Evolutionary conservation across 1,140 invertebrate species (phyloP).

Genomic region (Cecropterus lyciades): DNA sequence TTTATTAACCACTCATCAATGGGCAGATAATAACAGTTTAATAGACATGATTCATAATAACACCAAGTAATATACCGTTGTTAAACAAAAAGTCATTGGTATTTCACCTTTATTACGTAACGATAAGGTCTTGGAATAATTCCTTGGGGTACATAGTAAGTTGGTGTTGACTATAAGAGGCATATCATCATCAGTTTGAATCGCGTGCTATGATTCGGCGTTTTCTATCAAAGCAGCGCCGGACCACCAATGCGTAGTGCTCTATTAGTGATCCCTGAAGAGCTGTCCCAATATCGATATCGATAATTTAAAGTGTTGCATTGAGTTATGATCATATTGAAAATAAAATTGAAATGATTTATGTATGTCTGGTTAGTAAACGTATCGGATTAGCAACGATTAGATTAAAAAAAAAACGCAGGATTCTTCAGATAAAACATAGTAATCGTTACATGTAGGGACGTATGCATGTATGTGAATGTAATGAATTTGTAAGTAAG

Average conservation of each 20-base stretch:
- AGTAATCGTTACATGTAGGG: too few species aligned
- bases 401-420: too few species aligned
- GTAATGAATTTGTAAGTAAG: too few species aligned
- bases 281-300: slow-evolving; percentile 5
- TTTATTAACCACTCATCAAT: slow-evolving; percentile 78
- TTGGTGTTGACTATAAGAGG: slow-evolving; percentile 61
- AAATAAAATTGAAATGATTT: too few species aligned
- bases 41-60: slow-evolving; percentile 74
- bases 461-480: too few species aligned
- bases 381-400: too few species aligned
- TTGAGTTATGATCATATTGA: too few species aligned
- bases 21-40: slow-evolving; percentile 76
- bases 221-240: slow-evolving; percentile 71
- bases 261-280: slow-evolving; percentile 43
- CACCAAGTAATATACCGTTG: slow-evolving; percentile 17
- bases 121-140: slow-evolving; percentile 30
- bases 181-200: slow-evolving; percentile 79
- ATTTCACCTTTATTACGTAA: slow-evolving; percentile 41
- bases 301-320: slow-evolving; percentile 4
- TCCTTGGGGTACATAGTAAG: slow-evolving; percentile 28
- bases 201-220: slow-evolving; percentile 80
- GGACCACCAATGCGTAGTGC: slow-evolving; percentile 73
- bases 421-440: too few species aligned
- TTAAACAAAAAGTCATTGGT: slow-evolving; percentile 2
- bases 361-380: too few species aligned